Base-by-base conservation (phyloP, 2,797 vertebrate species). In the Vultur gryphus region DNA sequence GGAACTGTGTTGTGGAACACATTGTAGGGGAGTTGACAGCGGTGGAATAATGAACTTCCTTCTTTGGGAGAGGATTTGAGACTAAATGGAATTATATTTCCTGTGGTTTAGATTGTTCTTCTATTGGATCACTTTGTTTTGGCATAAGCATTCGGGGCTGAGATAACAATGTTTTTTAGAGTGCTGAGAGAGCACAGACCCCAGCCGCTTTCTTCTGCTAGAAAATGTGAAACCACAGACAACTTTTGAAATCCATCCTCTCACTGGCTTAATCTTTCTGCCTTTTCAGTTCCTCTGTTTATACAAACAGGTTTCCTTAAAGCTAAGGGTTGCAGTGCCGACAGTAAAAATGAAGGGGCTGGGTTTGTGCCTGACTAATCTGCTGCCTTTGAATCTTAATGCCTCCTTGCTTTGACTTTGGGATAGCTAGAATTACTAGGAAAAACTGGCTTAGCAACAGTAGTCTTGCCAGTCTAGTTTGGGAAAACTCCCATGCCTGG, bases 401-500 rank as follows among this genome's bases (percentile, higher is more conserved):
- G 31, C 44, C 49, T 83, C 52, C 28, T 65, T 43, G 55, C 76
- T 93, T 88, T 85, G 73, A 62, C 64, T 85, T 87, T 48, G 57
- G 93, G 66, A n/a, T 88, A 61, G 57, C 57, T 93, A 21, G 87
- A 94, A 88, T 91, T 96, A 84, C 46, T 61, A 51, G 35, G 72
- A 66, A 92, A 90, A 96, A 91, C 89, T 89, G 93, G 89, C 87
- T 91, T 88, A 89, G 57, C 94, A 95, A 29, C 92, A 54, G n/a
- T 4, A 84, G 79, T 72, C 89, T 70, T 96, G 87, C 76, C 62
- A 41, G 17, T 93, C 84, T 73, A 37, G 85, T 51, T 91, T 29
- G 62, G 84, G 89, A 86, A 90, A 90, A 87, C 89, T 95, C 82
- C 69, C 55, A 35, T 95, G 95, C 88, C 93, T 93, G 29, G 31